Conservation (phyloP, 2,888 invertebrate genomes). For the Cerastis rubricosa region DNA sequence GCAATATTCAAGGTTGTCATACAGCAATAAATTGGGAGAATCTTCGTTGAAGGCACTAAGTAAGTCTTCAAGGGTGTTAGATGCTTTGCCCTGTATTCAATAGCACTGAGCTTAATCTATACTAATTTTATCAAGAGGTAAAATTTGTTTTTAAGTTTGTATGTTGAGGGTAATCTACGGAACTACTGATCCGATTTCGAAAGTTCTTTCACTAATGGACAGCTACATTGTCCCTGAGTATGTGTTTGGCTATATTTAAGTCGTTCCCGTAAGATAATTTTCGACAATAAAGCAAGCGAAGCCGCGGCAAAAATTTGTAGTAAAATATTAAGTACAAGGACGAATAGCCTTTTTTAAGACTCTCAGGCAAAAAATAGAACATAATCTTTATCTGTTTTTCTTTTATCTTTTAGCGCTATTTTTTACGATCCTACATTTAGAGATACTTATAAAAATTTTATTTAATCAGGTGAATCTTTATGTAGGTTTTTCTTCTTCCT, state of each 20-base stretch:
- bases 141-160: too few relatives aligned
- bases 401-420: not conserved
- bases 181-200: too few relatives aligned
- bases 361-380: not conserved
- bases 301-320: not conserved
- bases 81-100: conserved; percentile 27
- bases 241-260: too few relatives aligned
- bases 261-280: too few relatives aligned
- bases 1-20: conserved; percentile 1
- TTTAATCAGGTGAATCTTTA: too few relatives aligned
- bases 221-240: too few relatives aligned
- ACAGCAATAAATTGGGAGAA: conserved; percentile 1
- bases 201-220: too few relatives aligned
- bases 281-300: too few relatives aligned
- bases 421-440: conserved; percentile 14
- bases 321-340: conserved; percentile 26
- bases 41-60: conserved; percentile 8
- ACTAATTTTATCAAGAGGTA: too few relatives aligned
- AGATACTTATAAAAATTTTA: not conserved
- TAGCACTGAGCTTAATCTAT: conserved; percentile 28
- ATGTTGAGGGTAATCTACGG: too few relatives aligned
- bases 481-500: too few relatives aligned
- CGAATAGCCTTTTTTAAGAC: conserved; percentile 30
- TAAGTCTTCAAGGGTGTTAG: conserved; percentile 15
- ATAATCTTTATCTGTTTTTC: conserved; percentile 4